Base-by-base conservation (phyloP, 2,888 invertebrate species). In the Drosophila macrothrix region DNA sequence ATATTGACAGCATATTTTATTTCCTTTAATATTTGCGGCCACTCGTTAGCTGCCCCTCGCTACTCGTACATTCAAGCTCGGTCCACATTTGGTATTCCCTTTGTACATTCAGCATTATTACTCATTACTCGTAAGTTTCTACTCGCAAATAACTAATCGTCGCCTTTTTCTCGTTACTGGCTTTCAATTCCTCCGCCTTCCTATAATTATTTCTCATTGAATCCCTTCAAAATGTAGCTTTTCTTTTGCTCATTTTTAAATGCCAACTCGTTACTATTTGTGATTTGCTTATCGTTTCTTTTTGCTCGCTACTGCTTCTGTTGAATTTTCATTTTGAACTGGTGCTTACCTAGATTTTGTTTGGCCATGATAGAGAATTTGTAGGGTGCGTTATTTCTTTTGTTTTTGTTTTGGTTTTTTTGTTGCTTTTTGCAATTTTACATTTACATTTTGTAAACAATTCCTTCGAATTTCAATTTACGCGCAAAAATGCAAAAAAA, bases 391-490 rank as follows among this genome's bases (percentile, higher is more conserved):
- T 41, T 49, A 29, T 28, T 35, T n/a, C 4, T 41, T 63, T 55
- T 33, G 4, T 9, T 43, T 58, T 12, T 43, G 28, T 29, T 16
- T 63, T 33, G 37, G 25, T 59, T 37, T 14, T 16, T 46, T 58
- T 28, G 33, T 56, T 41, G 61, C 56, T 33, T 55, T 66, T 53
- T 28, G 58, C 35, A 54, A 63, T 58, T 54, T 28, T 53, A 35
- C 43, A 28, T 43, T 52, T 54, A 66, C 55, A 56, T 78, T 72
- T 67, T 60, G 54, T 58, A 56, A 70, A 41, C 56, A 69, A 63
- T 78, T 84, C 60, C 68, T 72, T 78, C 67, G 56, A 82, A 82
- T 84, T 80, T 68, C 54, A 74, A 78, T 71, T 78, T 81, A 73
- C 69, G 72, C 54, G 39, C 12, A 67, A 65, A 70, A 75, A 76